A percentile compares a stretch with the other conserved stretches of the same genome.
Conservation (phyloP, 2,888 invertebrate species). For the Malthinus flaveolus region DNA sequence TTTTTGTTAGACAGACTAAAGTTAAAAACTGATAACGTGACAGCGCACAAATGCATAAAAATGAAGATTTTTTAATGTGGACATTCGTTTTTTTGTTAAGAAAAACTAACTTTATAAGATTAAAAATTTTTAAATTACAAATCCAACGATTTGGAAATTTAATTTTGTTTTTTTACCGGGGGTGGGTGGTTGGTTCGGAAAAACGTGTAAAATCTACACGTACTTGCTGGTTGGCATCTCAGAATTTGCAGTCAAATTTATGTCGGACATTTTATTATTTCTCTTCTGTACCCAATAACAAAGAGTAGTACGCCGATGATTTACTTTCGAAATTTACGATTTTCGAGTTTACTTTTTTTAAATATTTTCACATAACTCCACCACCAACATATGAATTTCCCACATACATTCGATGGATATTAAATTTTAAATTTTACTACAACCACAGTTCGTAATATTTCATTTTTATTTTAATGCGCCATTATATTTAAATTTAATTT, state of each 20-base stretch:
- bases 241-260: constrained; percentile 2
- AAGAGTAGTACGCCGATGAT: constrained; percentile 1
- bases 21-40: constrained; percentile 19
- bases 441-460: too few relatives aligned
- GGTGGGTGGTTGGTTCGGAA: neutral
- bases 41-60: constrained; percentile 15
- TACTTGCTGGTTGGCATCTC: constrained; percentile 1
- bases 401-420: neutral
- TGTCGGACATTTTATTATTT: constrained; percentile 3
- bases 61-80: constrained; percentile 12
- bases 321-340: constrained; percentile 5
- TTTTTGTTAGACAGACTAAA: constrained; percentile 17
- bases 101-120: constrained; percentile 10
- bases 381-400: constrained; percentile 6
- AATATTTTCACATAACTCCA: neutral
- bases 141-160: neutral
- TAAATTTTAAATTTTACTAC: neutral
- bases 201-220: neutral
- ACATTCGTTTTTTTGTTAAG: constrained; percentile 10
- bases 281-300: constrained; percentile 1
- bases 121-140: constrained; percentile 2
- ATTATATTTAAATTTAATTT: too few relatives aligned
- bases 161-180: neutral
- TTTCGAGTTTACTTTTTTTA: constrained; percentile 4
- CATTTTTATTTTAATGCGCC: too few relatives aligned